Base-by-base conservation (phyloP, 2,113 vertebrate species). In the Hirundichthys speculiger region DNA sequence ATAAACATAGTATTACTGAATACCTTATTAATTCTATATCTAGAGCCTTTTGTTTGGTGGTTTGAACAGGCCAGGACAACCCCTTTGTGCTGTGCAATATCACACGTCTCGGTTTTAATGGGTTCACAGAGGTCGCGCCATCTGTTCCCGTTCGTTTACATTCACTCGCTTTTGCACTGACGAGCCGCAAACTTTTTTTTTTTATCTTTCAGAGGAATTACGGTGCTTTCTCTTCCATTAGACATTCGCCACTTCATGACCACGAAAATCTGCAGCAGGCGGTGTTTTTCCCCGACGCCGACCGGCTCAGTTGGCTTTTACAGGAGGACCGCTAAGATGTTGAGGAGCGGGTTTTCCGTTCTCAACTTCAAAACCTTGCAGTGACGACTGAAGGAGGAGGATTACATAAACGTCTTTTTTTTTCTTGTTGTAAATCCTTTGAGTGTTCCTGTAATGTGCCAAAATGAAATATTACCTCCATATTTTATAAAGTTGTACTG, bases 1-100 rank as follows among this genome's bases (percentile, higher is more conserved):
- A 90, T 90, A 81, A 87, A 57, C 79, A 86, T 91, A 90, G 86
- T 90, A 91, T 91, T 89, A 73, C 85, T 82, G 67, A 90, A 91
- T 90, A 91, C 82, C 76, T 83, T 90, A 89, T 88, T 86, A 89
- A 89, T 86, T 84, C 79, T 89, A 90, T 91, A 90, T 77, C 82
- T 90, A 84, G 89, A 85, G 86, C 75, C 53, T 83, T 90, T 84
- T 69, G 27, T 87, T 92, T 81, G 89, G 85, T 88, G 90, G 90
- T 90, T 92, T 80, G 76, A 88, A 89, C 90, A 87, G 88, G 89
- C 86, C 88, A 87, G 86, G 74, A 75, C 70, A 45, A 75, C 77
- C 64, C 51, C 34, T 64, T 75, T 66, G 70, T 79, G 77, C 78
- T 86, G 87, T 89, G 87, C 84, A 86, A 85, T 87, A 86, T 64